Percentiles rank a stretch among this genome's conserved stretches.
Evolutionary conservation across 1,140 invertebrate species (phyloP).

Genomic region (Thereuonema tuberculata): DNA sequence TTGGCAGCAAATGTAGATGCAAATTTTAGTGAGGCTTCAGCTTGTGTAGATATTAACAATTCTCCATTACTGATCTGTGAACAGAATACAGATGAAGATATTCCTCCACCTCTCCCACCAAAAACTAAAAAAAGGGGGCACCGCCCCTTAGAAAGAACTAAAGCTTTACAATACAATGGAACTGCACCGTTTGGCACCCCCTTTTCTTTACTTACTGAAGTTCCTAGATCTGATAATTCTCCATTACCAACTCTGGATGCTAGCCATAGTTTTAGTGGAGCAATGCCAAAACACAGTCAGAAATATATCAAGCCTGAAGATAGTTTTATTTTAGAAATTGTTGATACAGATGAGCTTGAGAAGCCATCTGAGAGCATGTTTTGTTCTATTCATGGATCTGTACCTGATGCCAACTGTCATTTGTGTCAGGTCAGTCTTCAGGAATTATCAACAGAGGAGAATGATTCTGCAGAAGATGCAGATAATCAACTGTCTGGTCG

Average conservation of each 20-base stretch:
- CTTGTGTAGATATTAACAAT: not conserved
- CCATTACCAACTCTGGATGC: not conserved
- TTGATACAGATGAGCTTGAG: conserved; percentile 52
- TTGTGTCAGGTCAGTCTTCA: not conserved
- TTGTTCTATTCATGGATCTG: not conserved
- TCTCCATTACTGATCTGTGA: not conserved
- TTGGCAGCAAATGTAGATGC: not conserved
- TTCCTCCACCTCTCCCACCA: conserved; percentile 33
- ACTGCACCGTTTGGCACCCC: not conserved
- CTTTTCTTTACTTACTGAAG: not conserved
- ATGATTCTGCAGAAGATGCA: not conserved
- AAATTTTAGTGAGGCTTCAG: not conserved
- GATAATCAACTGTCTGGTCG: too few species aligned
- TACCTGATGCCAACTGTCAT: too few species aligned
- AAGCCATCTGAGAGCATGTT: not conserved
- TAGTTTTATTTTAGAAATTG: conserved; percentile 58
- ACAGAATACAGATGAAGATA: conserved; percentile 17
- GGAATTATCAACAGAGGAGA: not conserved
- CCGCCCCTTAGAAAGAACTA: conserved; percentile 31
- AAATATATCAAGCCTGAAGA: conserved; percentile 41
- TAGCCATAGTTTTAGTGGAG: not conserved
- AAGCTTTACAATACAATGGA: conserved; percentile 23
- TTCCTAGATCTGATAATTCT: not conserved
- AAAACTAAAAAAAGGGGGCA: conserved; percentile 25
- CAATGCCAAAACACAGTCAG: not conserved